phyloP scores from a whole-genome alignment of 1,140 invertebrate genomes.

The Caerostris darwini region DNA sequence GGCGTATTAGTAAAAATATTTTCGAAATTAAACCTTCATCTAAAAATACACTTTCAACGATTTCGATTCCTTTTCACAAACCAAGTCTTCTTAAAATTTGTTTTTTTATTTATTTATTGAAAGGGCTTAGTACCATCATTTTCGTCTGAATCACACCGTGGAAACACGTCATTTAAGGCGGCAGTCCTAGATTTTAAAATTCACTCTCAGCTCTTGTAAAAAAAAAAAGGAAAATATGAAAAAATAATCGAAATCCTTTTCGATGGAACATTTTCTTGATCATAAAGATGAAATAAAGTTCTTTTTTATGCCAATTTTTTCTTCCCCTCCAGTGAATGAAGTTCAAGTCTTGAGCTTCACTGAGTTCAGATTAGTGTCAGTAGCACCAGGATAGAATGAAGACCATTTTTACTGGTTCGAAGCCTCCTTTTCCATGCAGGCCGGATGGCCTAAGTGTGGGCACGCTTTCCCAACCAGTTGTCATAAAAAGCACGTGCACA shows the following conservation, averaged over 20 bases:
- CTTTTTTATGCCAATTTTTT: conserved; percentile 10
- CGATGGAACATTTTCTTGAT: neutral
- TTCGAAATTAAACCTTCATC: neutral
- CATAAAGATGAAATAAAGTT: neutral
- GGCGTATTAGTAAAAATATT: neutral
- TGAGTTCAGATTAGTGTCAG: conserved; percentile 69
- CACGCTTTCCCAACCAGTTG: conserved; percentile 56
- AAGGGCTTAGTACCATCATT: neutral
- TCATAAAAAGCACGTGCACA: conserved; percentile 67
- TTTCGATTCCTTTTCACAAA: neutral
- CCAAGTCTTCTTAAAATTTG: too few species aligned
- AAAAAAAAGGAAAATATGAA: neutral
- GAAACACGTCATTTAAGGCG: neutral
- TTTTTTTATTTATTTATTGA: too few species aligned
- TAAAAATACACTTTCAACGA: neutral
- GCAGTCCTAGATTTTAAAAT: neutral
- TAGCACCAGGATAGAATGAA: conserved; percentile 55
- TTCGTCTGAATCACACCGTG: neutral
- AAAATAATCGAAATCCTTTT: conserved; percentile 21
- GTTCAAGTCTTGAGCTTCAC: conserved; percentile 25
- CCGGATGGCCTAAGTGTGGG: neutral
- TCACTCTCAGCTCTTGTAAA: neutral
- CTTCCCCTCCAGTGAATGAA: neutral
- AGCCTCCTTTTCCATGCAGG: neutral
- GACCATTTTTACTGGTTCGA: conserved; percentile 48